Percentiles rank a stretch among this genome's conserved stretches.
phyloP scores from a whole-genome alignment of 2,888 invertebrate genomes.

The Apotomis betuletana region DNA sequence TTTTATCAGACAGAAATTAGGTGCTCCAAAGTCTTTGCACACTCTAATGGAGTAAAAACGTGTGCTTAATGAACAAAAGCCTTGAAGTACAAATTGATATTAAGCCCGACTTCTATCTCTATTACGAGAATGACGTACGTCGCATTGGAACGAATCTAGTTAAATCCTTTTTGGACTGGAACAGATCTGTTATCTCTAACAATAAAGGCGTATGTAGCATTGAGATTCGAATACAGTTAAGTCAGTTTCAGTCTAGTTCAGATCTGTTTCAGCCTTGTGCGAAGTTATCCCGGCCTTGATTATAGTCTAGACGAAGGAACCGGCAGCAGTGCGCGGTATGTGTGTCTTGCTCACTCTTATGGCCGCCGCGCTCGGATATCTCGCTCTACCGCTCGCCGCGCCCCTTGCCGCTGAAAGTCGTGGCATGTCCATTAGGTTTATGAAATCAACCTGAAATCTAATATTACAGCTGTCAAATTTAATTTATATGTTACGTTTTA shows the following conservation, averaged over 20 bases:
- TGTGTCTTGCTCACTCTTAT: no score
- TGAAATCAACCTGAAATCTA: background rate
- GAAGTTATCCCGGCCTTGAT: background rate
- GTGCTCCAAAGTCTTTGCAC: background rate
- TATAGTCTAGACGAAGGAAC: background rate
- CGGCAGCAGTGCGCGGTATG: no score
- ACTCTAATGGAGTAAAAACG: background rate
- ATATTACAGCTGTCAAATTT: background rate
- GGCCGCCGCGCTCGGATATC: no score
- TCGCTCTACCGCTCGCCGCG: no score
- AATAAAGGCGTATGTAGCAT: background rate
- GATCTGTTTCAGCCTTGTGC: background rate
- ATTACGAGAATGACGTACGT: background rate
- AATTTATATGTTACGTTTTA: no score
- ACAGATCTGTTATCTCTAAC: background rate
- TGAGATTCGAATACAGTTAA: background rate
- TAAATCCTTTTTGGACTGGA: background rate
- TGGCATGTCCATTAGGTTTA: background rate
- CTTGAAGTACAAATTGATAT: background rate
- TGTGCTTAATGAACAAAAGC: background rate
- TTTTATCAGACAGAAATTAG: background rate
- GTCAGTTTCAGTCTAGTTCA: background rate
- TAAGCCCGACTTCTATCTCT: background rate
- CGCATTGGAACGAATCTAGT: background rate
- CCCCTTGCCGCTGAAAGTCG: no score